Base-by-base conservation (phyloP, 1,140 invertebrate species). In the Camponotus pennsylvanicus region DNA sequence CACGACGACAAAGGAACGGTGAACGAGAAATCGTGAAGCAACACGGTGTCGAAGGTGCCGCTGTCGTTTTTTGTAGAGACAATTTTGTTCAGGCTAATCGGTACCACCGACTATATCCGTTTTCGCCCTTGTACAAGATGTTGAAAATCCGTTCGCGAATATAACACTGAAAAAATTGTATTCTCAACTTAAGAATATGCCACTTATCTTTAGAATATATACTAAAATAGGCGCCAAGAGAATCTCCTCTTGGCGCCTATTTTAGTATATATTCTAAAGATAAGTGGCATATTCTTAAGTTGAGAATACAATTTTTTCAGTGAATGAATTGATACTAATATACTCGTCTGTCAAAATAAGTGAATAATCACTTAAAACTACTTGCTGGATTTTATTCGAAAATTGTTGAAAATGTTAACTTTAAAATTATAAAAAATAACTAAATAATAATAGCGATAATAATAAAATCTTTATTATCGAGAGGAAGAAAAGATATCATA, bases 11-110 rank as follows among this genome's bases (percentile, higher is more conserved):
- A 85, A 78, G 84, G 71, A 76, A 71, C 11, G 57, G 37, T 55
- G 66, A 11, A 70, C 42, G 82, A 69, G 59, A 85, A 84, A 86
- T 77, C 52, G 64, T 67, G 64, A 80, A 42, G 45, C 64, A 59
- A 69, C n/a, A 70, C 11, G 13, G 8, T 40, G 37, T 71, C 78
- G 67, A 45, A 82, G 67, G 7, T 73, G 34, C 55, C 37, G 40
- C 67, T 37, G 27, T 61, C 45, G 61, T 49, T 82, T 45, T 40
- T 61, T 82, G 79, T 34, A 15, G 42, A 61, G 57, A 37, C 37
- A 73, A 77, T 78, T 86, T 71, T 32, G 83, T 86, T 34, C 18
- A 59, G 27, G 52, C 55, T 85, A 69, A 77, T 85, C 80, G 70
- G 59, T 37, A 13, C 21, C 40, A 13, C 21, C 40, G 42, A 64